Base-by-base conservation (phyloP, 1,140 invertebrate species). In the Epicauta chinensis region DNA sequence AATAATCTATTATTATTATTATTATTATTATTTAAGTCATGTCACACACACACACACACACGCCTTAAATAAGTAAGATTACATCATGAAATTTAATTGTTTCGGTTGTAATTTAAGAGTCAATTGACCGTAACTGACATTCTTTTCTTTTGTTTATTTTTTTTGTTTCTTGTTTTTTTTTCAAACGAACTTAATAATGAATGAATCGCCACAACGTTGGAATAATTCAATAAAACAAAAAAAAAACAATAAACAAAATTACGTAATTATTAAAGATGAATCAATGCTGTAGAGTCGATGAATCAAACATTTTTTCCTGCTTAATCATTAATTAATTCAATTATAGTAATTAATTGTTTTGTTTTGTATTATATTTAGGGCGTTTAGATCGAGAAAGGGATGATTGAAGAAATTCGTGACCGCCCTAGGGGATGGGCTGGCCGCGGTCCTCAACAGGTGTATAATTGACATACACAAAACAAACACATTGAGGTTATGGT, bases 11-110 rank as follows among this genome's bases (percentile, higher is more conserved):
- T n/a, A n/a, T n/a, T n/a, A n/a, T n/a, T n/a, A n/a, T n/a, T n/a
- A n/a, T n/a, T n/a, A n/a, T n/a, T n/a, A 23, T 23, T 23, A 23
- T 23, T 23, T 23, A 23, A 23, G 23, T 23, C 23, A 5, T 23
- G 2, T 3, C 23, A 23, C 23, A 7, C 23, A 23, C 23, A 7
- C 23, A 3, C 7, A 7, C 23, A 23, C 23, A 7, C 23, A 23
- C 23, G 23, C 23, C 23, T 23, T 23, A 5, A 23, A 23, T 23
- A 23, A 3, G 45, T 29, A 16, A 16, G 16, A 37, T 38, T 47
- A 47, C 45, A 47, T 47, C 45, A 47, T 32, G 35, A 38, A 29
- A 47, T 47, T 47, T 47, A 47, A 47, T 47, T 47, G 38, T 38
- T 37, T 23, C 23, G 23, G 45, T 17, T 38, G 45, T 34, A 47